Evolutionary conservation across 1,140 invertebrate species (phyloP).

Genomic region (Apolygus lucorum): DNA sequence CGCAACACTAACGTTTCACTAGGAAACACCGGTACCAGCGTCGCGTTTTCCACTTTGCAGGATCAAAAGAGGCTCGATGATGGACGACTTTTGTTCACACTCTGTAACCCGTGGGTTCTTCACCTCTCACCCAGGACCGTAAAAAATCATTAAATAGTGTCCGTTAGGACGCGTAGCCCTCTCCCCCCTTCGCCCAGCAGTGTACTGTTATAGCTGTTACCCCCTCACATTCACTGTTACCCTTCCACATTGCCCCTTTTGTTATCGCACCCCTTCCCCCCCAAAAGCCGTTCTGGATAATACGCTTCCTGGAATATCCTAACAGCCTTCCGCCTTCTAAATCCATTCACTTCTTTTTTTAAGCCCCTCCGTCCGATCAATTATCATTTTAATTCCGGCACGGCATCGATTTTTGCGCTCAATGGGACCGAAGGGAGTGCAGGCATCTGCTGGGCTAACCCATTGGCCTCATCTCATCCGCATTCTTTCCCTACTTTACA

Average conservation of each 20-base stretch:
- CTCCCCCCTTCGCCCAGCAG: too few relatives aligned
- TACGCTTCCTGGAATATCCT: not conserved
- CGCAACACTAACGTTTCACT: too few relatives aligned
- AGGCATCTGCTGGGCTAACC: not conserved
- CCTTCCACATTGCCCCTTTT: not conserved
- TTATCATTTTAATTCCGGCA: not conserved
- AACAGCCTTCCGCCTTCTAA: not conserved
- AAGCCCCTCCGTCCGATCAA: not conserved
- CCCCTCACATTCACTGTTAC: too few relatives aligned
- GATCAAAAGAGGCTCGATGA: too few relatives aligned
- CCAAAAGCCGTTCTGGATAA: not conserved
- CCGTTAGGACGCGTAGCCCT: too few relatives aligned
- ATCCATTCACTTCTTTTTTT: not conserved
- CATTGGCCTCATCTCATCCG: not conserved
- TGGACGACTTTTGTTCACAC: too few relatives aligned
- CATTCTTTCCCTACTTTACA: not conserved
- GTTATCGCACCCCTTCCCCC: not conserved
- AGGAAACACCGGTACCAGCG: too few relatives aligned
- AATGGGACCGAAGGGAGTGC: not conserved
- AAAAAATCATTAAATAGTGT: too few relatives aligned
- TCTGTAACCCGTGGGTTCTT: too few relatives aligned
- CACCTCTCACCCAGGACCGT: too few relatives aligned
- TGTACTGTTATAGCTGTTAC: too few relatives aligned
- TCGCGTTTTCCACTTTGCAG: too few relatives aligned
- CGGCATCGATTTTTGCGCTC: not conserved